Base-by-base conservation (phyloP, 1,140 invertebrate genomes). In the Drosophila malerkotliana region DNA sequence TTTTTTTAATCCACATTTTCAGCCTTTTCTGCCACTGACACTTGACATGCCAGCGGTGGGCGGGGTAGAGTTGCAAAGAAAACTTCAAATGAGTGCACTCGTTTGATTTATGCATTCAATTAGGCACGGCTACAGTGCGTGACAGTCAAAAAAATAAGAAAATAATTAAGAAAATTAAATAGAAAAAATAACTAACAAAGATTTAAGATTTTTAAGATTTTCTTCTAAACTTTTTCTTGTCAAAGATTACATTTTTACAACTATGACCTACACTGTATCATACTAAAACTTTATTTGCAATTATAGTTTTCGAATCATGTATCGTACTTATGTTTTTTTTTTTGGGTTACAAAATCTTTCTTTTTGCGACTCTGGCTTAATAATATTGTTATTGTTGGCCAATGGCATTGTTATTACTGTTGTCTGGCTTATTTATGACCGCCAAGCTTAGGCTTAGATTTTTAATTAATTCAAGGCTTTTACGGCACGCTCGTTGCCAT, bases 381-480 rank as follows among this genome's bases (percentile, higher is more conserved):
- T 37, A 84, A 63, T 73, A 76, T 57, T 71, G 76, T 78, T 74
- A 64, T 84, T 61, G 48, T 48, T 60, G 44, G 41, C 32, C 41
- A 59, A 51, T 77, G 67, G 54, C 54, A 77, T 77, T 66, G 73
- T 75, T 64, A 44, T 54, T 75, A 52, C 21, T 37, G 45, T 47
- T 68, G 67, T 74, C 77, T 74, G 47, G 73, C 79, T 74, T 87
- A 87, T 85, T 85, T 85, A 87, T 85, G 77, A 67, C 51, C 77
- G 63, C 51, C 72, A 68, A 79, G 66, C 69, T 82, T 88, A 88
- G 83, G 82, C 82, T 88, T 85, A 82, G 79, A 85, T 85, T 85
- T 88, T 82, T 88, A 85, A 85, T 85, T 82, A 85, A 85, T 88
- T 85, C 82, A 85, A 85, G 83, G 82, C 71, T 85, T 82, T 85